phyloP scores from a whole-genome alignment of 2,113 vertebrate species.

The Podarcis raffonei region DNA sequence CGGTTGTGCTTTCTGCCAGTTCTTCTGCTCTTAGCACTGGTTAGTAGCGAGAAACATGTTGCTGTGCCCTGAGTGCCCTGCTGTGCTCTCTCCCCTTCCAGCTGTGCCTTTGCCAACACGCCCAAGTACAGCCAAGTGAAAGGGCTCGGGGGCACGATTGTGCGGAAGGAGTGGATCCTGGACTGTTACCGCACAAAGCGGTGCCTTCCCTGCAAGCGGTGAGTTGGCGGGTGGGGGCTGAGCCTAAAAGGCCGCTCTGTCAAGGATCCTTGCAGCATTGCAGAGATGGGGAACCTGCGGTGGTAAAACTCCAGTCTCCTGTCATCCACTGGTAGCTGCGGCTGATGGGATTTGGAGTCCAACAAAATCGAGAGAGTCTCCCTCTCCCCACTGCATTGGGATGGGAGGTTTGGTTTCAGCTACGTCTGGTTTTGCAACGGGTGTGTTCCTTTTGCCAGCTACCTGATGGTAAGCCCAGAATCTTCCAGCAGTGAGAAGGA shows the following conservation, averaged over 20 bases:
- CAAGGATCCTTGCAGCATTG: neutral
- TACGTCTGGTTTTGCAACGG: neutral
- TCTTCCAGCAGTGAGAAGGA: conserved; percentile 78
- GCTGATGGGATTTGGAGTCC: neutral
- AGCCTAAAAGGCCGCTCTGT: no score
- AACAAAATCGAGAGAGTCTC: neutral
- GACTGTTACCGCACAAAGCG: conserved; percentile 86
- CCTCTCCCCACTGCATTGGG: neutral
- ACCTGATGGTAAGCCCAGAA: conserved; percentile 83
- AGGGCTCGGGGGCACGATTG: conserved; percentile 84
- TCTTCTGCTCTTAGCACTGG: neutral
- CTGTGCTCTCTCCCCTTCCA: conserved; percentile 47
- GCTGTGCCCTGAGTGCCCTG: neutral
- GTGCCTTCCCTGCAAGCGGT: conserved; percentile 83
- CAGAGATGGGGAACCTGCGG: neutral
- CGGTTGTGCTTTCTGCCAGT: neutral
- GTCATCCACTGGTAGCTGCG: neutral
- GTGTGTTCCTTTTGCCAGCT: conserved; percentile 62
- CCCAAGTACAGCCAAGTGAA: conserved; percentile 93
- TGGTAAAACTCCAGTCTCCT: neutral
- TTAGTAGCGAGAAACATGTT: neutral
- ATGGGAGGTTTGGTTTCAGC: neutral
- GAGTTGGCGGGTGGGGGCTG: conserved; percentile 22
- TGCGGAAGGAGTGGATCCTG: conserved; percentile 89
- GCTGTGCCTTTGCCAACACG: conserved; percentile 92